Evolutionary conservation across 2,797 vertebrate genomes (phyloP).

Genomic region (Silurus aristotelis): DNA sequence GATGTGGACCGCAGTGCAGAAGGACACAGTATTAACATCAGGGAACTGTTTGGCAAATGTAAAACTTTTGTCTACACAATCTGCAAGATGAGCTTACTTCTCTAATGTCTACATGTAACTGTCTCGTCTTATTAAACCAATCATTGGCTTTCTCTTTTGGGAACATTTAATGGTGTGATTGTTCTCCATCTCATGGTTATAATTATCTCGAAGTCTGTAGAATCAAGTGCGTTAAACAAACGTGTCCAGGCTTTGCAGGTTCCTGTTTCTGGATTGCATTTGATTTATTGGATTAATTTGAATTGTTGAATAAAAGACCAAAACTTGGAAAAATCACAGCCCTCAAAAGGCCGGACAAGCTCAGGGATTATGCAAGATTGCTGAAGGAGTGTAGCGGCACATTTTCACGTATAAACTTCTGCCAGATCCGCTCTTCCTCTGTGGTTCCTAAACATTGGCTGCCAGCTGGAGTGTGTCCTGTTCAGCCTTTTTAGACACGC

Average conservation of each 20-base stretch:
- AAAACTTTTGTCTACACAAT: conserved; percentile 8
- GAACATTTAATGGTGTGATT: neutral
- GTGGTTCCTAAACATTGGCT: conserved; percentile 34
- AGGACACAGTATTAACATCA: conserved; percentile 17
- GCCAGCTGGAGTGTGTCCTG: conserved; percentile 48
- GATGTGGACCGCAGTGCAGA: conserved; percentile 15
- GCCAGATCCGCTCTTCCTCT: conserved; percentile 30
- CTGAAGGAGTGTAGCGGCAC: conserved; percentile 2
- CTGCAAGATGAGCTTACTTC: conserved; percentile 13
- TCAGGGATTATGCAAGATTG: neutral
- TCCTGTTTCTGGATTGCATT: conserved; percentile 7
- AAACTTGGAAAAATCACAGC: neutral
- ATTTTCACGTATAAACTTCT: neutral
- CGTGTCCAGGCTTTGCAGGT: neutral
- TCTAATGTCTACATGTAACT: neutral
- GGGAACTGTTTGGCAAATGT: neutral
- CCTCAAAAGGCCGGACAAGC: neutral
- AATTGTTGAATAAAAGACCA: neutral
- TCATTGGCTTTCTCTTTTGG: neutral
- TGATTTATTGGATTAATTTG: neutral
- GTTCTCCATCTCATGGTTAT: neutral
- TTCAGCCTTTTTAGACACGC: conserved; percentile 25
- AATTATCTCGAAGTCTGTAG: neutral
- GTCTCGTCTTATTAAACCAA: neutral
- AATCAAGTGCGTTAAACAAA: conserved; percentile 16